Percentiles rank a stretch among this genome's conserved stretches.
These are phyloP conservation scores for Thaleichthys pacificus DNA, from an alignment of 2,797 vertebrate genomes.

Conservation along the genomic window DNA sequence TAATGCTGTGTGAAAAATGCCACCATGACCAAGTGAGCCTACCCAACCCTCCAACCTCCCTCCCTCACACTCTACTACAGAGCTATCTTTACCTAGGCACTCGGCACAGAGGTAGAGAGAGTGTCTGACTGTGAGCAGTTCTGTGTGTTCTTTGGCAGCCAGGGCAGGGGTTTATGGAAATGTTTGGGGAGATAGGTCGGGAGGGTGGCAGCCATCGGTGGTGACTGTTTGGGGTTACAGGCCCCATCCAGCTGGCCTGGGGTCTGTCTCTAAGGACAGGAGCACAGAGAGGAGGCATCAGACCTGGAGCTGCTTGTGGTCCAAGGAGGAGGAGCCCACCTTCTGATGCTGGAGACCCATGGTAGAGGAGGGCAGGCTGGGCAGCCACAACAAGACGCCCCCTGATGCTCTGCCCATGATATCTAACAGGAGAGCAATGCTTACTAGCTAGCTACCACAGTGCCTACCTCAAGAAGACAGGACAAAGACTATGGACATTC, in stretches of 20 bases:
- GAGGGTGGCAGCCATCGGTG: conserved; percentile 55
- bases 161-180: conserved; percentile 65
- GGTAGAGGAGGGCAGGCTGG: conserved; percentile 38
- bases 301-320: conserved; percentile 66
- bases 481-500: conserved; percentile 59
- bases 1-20: conserved; percentile 67
- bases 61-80: conserved; percentile 52
- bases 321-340: conserved; percentile 28
- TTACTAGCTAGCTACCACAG: conserved; percentile 35
- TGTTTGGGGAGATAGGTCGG: conserved; percentile 72
- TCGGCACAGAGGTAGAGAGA: conserved; percentile 23
- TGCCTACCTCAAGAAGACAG: conserved; percentile 49
- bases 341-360: conserved; percentile 33
- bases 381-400: conserved; percentile 43
- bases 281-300: conserved; percentile 49
- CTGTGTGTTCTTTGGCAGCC: conserved; percentile 63
- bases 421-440: conserved; percentile 65
- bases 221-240: conserved; percentile 64
- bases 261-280: conserved; percentile 63
- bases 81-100: conserved; percentile 63
- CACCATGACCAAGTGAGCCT: conserved; percentile 54
- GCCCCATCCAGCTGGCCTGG: conserved; percentile 58
- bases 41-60: conserved; percentile 29
- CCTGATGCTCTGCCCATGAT: conserved; percentile 25
- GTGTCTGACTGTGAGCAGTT: conserved; percentile 40